Evolutionary conservation across 2,797 vertebrate genomes (phyloP), one percentile per base, ranked within the genome.

Genomic region (Aulostomus chinensis): DNA sequence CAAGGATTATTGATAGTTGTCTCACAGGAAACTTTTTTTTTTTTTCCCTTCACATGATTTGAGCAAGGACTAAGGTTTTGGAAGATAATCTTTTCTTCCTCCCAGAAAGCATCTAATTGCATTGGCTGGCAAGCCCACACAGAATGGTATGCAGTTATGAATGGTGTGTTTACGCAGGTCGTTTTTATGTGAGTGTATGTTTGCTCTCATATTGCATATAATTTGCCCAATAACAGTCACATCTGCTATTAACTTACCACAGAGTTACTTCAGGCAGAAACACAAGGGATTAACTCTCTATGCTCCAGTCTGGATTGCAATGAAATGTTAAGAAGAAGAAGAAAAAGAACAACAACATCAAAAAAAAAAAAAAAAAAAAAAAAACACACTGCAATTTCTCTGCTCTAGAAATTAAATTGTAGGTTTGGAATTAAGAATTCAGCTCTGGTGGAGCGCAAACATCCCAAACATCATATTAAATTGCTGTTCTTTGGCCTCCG

Each of bases 211-310:
- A 86, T 86, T 89, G 83, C 86, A 87, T 86, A 88, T 84, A 85
- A 88, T 89, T 89, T 86, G 83, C 81, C 81, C 83, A 87, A 90
- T 90, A 89, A 86, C 80, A 84, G 71, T 84, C 75, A 78, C 80
- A 62, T 85, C 68, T 85, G 63, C 82, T 74, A 85, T 86, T 86
- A 83, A 83, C 61, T 86, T 64, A 88, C 83, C 84, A 64, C 86
- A 86, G 47, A 63, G 60, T 73, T 60, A 76, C 77, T 78, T 81
- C 57, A 67, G 68, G 62, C 26, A 42, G 68, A 78, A 64, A 56
- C 51, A 73, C 26, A 24, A 39, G 20, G 8, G 37, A 70, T 81
- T 76, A 84, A 79, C 73, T 57, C 35, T 74, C 75, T 71, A 28
- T 56, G 28, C 46, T 68, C 68, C 41, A 20, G 32, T 51, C 58